These are phyloP conservation scores for Ophiodon elongatus DNA, from an alignment of 2,113 vertebrate genomes.

Conservation along the genomic window DNA sequence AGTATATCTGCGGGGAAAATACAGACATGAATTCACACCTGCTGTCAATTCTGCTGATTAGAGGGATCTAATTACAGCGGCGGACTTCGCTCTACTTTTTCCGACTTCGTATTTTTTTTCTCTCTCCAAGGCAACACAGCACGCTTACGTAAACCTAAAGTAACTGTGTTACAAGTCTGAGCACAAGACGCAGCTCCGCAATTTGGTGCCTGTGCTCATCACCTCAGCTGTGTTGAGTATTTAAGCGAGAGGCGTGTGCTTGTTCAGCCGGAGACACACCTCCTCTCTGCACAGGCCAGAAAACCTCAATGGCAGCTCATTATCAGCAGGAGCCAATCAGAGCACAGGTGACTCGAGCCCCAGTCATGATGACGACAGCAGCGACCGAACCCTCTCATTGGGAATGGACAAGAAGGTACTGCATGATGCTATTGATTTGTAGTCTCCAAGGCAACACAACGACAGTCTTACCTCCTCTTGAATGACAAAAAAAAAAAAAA, in stretches of 20 bases:
- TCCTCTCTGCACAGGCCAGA: constrained; percentile 49
- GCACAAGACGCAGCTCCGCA: background rate
- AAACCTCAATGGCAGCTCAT: constrained; percentile 79
- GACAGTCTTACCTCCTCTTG: constrained; percentile 50
- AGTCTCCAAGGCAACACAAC: constrained; percentile 75
- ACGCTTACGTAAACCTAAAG: constrained; percentile 38
- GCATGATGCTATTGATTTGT: constrained; percentile 74
- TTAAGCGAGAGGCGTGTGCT: constrained; percentile 78
- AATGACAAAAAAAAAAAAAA: constrained; percentile 52
- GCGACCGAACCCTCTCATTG: constrained; percentile 58
- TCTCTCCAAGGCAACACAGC: background rate
- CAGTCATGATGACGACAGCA: constrained; percentile 71
- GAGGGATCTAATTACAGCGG: constrained; percentile 24
- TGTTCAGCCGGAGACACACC: constrained; percentile 63
- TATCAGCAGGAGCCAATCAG: constrained; percentile 72
- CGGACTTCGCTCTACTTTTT: constrained; percentile 25
- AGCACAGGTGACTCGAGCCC: constrained; percentile 32
- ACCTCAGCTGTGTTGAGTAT: constrained; percentile 42
- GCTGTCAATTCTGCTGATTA: constrained; percentile 61
- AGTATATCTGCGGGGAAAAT: constrained; percentile 74
- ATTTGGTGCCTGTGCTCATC: constrained; percentile 55
- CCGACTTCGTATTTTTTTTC: background rate
- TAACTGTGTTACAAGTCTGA: background rate
- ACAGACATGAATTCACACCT: constrained; percentile 85
- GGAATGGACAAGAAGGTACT: constrained; percentile 44